Conservation (phyloP, 2,113 vertebrate genomes). For the Lathamus discolor region DNA sequence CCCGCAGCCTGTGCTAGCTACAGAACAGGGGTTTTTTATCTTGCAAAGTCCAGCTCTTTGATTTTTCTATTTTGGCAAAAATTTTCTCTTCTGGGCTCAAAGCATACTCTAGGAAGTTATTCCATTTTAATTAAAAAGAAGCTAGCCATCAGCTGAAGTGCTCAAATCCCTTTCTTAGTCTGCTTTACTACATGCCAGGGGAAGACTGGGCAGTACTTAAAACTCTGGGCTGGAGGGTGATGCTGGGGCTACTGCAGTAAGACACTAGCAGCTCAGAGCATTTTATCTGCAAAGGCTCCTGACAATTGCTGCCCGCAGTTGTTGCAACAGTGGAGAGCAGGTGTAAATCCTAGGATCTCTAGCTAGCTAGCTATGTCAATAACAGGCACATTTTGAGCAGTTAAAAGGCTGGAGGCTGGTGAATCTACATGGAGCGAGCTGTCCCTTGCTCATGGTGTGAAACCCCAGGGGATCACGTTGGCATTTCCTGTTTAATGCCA, state of each 20-base stretch:
- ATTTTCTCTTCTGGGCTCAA: not conserved
- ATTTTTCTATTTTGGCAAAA: not conserved
- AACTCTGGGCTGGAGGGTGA: not conserved
- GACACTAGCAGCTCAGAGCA: not conserved
- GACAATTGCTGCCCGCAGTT: not conserved
- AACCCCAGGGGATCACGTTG: not conserved
- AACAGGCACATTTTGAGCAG: not conserved
- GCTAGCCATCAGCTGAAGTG: not conserved
- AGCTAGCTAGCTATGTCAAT: not conserved
- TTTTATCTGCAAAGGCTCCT: not conserved
- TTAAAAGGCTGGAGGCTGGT: not conserved
- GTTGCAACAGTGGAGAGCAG: not conserved
- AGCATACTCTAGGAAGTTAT: not conserved
- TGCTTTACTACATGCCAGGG: not conserved
- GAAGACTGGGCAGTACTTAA: not conserved
- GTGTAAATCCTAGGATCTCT: not conserved
- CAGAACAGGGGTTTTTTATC: not conserved
- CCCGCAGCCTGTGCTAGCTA: not conserved
- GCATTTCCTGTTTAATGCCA: not conserved
- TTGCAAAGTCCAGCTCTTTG: not conserved
- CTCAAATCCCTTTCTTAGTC: not conserved
- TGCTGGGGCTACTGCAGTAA: not conserved
- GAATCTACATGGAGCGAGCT: not conserved
- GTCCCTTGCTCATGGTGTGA: not conserved
- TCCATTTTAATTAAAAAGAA: conserved; percentile 31